phyloP scores from a whole-genome alignment of 2,888 invertebrate genomes.

The Oeneis ivallda region DNA sequence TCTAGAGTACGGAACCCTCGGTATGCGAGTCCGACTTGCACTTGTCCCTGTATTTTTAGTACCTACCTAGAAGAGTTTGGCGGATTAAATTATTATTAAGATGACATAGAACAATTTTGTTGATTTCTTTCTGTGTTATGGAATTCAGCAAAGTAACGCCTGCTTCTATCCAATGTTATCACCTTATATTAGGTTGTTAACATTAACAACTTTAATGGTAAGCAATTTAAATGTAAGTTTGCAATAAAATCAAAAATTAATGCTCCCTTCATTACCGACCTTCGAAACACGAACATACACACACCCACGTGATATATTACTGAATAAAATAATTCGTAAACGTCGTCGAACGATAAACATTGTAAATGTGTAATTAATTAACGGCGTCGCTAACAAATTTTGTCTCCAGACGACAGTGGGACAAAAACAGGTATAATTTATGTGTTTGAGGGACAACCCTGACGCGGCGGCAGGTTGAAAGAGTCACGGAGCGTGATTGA shows the following conservation, averaged over 20 bases:
- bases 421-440: constrained; percentile 74
- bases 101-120: too few relatives aligned
- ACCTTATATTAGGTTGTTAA: not conserved
- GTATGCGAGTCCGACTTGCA: too few relatives aligned
- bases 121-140: too few relatives aligned
- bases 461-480: constrained; percentile 75
- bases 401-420: constrained; percentile 66
- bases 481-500: constrained; percentile 79
- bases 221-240: not conserved
- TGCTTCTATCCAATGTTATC: too few relatives aligned
- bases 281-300: not conserved
- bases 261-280: constrained; percentile 3
- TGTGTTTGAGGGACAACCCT: constrained; percentile 60
- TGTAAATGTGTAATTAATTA: constrained; percentile 68
- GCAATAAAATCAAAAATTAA: constrained; percentile 1
- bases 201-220: too few relatives aligned
- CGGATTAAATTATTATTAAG: too few relatives aligned
- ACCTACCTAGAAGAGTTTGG: too few relatives aligned
- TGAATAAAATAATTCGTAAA: constrained; percentile 24
- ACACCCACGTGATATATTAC: constrained; percentile 15
- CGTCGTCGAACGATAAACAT: constrained; percentile 45
- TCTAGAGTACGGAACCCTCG: too few relatives aligned
- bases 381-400: constrained; percentile 73
- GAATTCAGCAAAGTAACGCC: too few relatives aligned
- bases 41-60: too few relatives aligned